These are phyloP conservation scores for Nesoenas mayeri DNA, from an alignment of 2,113 vertebrate genomes.

Conservation along the genomic window DNA sequence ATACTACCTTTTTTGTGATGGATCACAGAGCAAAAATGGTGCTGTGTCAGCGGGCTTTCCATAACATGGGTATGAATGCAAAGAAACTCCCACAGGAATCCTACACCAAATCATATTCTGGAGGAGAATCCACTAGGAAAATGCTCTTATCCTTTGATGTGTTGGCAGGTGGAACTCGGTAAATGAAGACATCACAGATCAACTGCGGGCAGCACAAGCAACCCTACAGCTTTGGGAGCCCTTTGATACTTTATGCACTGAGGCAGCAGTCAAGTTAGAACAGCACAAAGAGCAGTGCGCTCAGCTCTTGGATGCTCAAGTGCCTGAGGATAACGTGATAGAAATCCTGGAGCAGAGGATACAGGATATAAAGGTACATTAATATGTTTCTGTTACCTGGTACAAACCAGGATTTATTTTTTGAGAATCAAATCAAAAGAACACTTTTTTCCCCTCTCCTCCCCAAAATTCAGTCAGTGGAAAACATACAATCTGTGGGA, in stretches of 20 bases:
- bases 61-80: background rate
- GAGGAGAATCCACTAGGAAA: background rate
- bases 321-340: slow-evolving; percentile 44
- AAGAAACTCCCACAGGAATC: background rate
- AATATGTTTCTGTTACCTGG: background rate
- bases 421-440: background rate
- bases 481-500: background rate
- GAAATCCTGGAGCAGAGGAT: slow-evolving; percentile 71
- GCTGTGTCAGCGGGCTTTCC: background rate
- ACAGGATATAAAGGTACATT: slow-evolving; percentile 74
- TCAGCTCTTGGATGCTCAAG: slow-evolving; percentile 26
- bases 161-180: slow-evolving; percentile 80
- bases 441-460: background rate
- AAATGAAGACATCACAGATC: slow-evolving; percentile 69
- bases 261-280: slow-evolving; percentile 66
- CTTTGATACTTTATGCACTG: background rate
- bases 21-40: background rate
- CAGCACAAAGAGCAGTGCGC: slow-evolving; percentile 67
- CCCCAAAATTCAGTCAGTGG: background rate
- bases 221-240: slow-evolving; percentile 78
- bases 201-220: slow-evolving; percentile 54
- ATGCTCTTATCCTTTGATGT: background rate
- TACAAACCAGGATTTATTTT: background rate
- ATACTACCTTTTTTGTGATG: background rate
- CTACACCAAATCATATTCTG: background rate